Percentiles rank a stretch among this genome's conserved stretches.
Conservation (phyloP, 2,888 invertebrate genomes). For the Netelia inedita region DNA sequence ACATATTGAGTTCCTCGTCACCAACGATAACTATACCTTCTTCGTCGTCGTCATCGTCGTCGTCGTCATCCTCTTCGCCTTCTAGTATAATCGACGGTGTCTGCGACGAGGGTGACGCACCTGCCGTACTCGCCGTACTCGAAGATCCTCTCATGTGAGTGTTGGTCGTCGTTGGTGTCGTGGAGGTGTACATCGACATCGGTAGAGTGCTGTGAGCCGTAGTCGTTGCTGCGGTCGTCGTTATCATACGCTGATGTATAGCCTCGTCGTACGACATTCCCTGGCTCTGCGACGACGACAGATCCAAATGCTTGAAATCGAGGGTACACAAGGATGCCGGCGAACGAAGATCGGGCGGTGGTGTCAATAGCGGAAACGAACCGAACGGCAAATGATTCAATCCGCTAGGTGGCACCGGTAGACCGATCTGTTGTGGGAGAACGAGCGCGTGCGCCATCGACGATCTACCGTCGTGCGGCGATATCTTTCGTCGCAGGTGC, state of each 20-base stretch:
- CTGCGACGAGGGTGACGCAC: constrained; percentile 81
- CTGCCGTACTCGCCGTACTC: constrained; percentile 85
- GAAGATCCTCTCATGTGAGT: constrained; percentile 83
- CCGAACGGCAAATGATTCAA: constrained; percentile 92
- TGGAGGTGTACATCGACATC: constrained; percentile 84
- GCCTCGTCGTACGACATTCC: constrained; percentile 85
- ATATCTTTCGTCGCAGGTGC: constrained; percentile 96
- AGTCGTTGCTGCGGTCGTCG: constrained; percentile 86
- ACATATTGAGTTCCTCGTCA: constrained; percentile 85
- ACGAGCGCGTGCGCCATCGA: constrained; percentile 94
- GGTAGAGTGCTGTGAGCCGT: constrained; percentile 86
- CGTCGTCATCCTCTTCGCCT: constrained; percentile 83
- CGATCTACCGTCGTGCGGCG: constrained; percentile 96
- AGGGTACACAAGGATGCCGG: constrained; percentile 86
- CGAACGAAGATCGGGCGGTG: constrained; percentile 89
- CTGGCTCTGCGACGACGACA: constrained; percentile 85
- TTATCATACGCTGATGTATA: constrained; percentile 87
- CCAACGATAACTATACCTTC: constrained; percentile 93
- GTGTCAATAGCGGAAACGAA: constrained; percentile 91
- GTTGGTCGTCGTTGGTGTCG: constrained; percentile 86
- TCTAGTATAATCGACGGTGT: constrained; percentile 78
- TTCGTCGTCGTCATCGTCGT: constrained; percentile 88
- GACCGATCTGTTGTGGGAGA: constrained; percentile 90
- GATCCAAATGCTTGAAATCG: constrained; percentile 89
- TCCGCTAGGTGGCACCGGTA: constrained; percentile 88